Evolutionary conservation across 2,113 vertebrate genomes (phyloP), one percentile per base, ranked within the genome.

Genomic region (Gymnorhina tibicen): DNA sequence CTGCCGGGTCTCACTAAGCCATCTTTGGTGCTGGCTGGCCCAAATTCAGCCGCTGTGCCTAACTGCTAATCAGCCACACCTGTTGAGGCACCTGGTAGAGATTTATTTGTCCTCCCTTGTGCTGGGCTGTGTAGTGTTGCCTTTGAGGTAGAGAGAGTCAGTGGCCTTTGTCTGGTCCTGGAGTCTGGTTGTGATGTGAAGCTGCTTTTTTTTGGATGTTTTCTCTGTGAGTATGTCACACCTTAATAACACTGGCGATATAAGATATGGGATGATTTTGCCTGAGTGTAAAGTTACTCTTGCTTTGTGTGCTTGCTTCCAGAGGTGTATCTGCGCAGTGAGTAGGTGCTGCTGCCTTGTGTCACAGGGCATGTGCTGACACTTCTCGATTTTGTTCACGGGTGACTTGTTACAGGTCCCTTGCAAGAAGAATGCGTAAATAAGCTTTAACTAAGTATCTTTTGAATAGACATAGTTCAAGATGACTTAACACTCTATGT

Each of bases 121-220:
- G 1, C 2, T 1, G 41, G 1, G 7, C 4, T 0, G 10, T 26
- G 4, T 0, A 33, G 1, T 2, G 6, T 1, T 52, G 19, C 2
- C 3, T 39, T 81, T 21, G 24, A 13, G 5, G 7, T 5, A 3
- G 7, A 22, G 15, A 16, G 6, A 41, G 22, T 1, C 0, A 3
- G 8, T 4, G 5, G 27, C 0, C 0, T 75, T 19, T 5, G 3
- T n/a, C 1, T 72, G 23, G 3, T 35, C 1, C 37, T 47, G 33
- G 27, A 27, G 32, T 1, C 7, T 52, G 9, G 2, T 47, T 27
- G 21, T 19, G 33, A 6, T 35, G 6, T 7, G 10, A 73, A 49
- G 12, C 8, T 80, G n/a, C 4, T 52, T 10, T 13, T n/a, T n/a
- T 46, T n/a, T 4, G 13, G 17, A 5, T 2, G 6, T 16, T 68